phyloP scores from a whole-genome alignment of 2,888 invertebrate genomes.

The Sphinx pinastri region DNA sequence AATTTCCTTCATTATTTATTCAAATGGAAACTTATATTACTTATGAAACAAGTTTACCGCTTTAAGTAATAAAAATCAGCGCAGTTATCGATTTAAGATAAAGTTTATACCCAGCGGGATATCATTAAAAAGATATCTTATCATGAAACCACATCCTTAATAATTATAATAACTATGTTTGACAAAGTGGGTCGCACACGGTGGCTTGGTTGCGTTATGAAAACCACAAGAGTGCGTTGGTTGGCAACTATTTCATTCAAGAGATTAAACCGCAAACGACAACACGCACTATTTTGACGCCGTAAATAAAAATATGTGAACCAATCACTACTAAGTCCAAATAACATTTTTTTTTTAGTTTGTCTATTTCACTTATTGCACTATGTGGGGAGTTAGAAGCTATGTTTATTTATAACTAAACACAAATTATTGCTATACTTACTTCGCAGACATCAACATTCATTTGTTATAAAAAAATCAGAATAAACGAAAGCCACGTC shows the following conservation, averaged over 20 bases:
- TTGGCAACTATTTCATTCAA: neutral
- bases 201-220: constrained; percentile 1
- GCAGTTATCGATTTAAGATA: neutral
- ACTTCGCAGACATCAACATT: too few species aligned
- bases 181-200: neutral
- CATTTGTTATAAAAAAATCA: too few species aligned
- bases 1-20: constrained; percentile 13
- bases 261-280: neutral
- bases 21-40: constrained; percentile 6
- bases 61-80: constrained; percentile 7
- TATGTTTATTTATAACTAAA: too few species aligned
- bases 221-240: neutral
- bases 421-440: too few species aligned
- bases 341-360: neutral
- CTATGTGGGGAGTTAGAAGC: too few species aligned
- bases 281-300: neutral
- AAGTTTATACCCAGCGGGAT: constrained; percentile 6
- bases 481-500: neutral
- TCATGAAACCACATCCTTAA: neutral
- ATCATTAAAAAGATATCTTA: constrained; percentile 14
- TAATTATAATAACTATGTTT: constrained; percentile 7
- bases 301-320: neutral
- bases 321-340: neutral
- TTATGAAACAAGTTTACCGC: neutral
- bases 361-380: too few species aligned